Evolutionary conservation across 2,113 vertebrate genomes (phyloP), one percentile per base, ranked within the genome.

Genomic region (Syrrhaptes paradoxus): DNA sequence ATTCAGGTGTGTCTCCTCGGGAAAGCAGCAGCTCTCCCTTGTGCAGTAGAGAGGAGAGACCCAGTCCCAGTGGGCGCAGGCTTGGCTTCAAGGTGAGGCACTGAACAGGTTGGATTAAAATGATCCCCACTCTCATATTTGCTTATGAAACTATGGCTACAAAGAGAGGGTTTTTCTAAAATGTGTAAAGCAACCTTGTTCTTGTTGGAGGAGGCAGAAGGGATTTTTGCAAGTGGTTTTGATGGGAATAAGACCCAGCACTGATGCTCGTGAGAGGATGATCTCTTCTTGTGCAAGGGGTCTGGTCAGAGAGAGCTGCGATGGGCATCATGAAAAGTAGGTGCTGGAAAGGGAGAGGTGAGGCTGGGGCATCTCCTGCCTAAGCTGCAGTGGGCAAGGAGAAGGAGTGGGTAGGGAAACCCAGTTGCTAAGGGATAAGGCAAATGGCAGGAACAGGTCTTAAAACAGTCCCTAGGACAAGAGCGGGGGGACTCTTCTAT

Each of bases 181-280:
- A 81, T 49, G 46, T 17, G 66, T 58, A 46, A 74, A 73, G 22
- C 31, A 25, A 6, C 10, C 3, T 13, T 52, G 20, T 31, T 66
- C 36, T 66, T 10, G 1, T 3, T 73, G 51, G 55, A 36, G 1
- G 3, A 61, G 34, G 7, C 0, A 0, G n/a, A 20, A 43, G 7
- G 13, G 46, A 57, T 83, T 89, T 82, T 82, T 75, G 68, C 45
- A 46, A 11, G 9, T 45, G 63, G 26, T 38, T 67, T 73, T 13
- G 46, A 6, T 24, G 29, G 20, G 29, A 63, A 49, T 24, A 62
- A 58, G 11, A 57, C 16, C 29, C 22, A 29, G 31, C 1, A 0
- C 41, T 71, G 52, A 36, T 8, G 11, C 5, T 75, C 75, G 29
- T 13, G n/a, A 68, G 31, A 7, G 31, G 4, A 32, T 32, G 43